Percentiles rank a stretch among this genome's conserved stretches.
Conservation (phyloP, 1,140 invertebrate species). For the Diorhabda sublineata region DNA sequence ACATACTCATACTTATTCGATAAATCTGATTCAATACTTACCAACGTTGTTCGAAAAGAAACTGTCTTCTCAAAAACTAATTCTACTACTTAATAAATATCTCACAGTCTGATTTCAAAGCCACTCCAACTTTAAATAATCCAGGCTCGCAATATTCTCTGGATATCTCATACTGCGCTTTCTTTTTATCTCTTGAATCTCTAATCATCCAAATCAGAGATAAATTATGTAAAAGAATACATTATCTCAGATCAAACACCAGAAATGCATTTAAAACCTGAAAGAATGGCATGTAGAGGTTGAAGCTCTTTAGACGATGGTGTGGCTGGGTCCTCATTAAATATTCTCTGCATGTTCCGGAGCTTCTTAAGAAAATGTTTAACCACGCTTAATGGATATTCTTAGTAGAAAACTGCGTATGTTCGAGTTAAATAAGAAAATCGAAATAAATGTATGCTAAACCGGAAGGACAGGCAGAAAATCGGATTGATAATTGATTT, state of each 20-base stretch:
- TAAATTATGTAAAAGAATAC: slow-evolving; percentile 3
- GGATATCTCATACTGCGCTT: background rate
- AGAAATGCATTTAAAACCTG: background rate
- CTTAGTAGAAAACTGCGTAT: background rate
- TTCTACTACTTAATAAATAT: background rate
- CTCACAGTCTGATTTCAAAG: slow-evolving; percentile 6
- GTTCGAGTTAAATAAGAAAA: background rate
- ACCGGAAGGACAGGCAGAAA: too few species aligned
- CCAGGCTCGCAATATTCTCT: background rate
- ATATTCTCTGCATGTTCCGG: background rate
- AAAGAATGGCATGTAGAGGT: background rate
- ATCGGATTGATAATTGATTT: too few species aligned
- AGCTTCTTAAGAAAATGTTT: background rate
- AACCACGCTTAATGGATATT: background rate
- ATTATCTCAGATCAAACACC: background rate
- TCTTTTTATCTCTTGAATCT: slow-evolving; percentile 2
- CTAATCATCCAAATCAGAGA: slow-evolving; percentile 2
- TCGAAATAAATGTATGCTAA: too few species aligned
- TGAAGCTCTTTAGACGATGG: background rate
- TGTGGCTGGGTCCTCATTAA: background rate
- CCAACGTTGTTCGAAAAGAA: too few species aligned
- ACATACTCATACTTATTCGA: too few species aligned
- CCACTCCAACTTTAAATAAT: background rate
- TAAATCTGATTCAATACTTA: too few species aligned
- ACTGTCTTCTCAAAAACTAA: too few species aligned